These are phyloP conservation scores for Amia ocellicauda DNA, from an alignment of 2,113 vertebrate species.

Conservation along the genomic window DNA sequence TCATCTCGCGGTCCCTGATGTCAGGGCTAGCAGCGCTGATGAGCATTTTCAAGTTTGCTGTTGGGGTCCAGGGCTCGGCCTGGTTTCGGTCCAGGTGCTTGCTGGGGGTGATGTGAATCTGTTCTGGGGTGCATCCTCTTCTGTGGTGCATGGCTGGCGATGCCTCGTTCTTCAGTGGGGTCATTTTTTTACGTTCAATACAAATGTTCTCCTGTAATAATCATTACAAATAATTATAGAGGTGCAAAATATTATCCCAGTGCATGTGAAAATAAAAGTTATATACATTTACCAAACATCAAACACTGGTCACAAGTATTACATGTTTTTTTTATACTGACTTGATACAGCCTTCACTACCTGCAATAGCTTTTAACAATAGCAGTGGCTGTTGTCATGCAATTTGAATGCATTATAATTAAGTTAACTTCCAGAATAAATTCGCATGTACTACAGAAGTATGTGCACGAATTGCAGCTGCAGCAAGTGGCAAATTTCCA, in stretches of 20 bases:
- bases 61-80: slow-evolving; percentile 70
- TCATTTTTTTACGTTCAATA: slow-evolving; percentile 68
- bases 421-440: no score
- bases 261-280: no score
- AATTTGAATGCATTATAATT: no score
- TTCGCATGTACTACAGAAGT: no score
- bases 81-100: slow-evolving; percentile 63
- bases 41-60: slow-evolving; percentile 75
- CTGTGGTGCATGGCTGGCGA: slow-evolving; percentile 61
- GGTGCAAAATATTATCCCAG: slow-evolving; percentile 1
- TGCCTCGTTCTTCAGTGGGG: slow-evolving; percentile 71
- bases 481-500: no score
- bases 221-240: slow-evolving; percentile 29
- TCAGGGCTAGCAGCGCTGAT: slow-evolving; percentile 76
- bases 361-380: no score
- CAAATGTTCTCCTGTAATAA: slow-evolving; percentile 83
- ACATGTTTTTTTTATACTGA: no score
- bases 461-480: no score
- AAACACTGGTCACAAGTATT: no score
- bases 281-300: no score
- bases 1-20: slow-evolving; percentile 78
- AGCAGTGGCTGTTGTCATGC: no score
- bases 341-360: no score
- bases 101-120: slow-evolving; percentile 76
- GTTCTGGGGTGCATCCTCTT: slow-evolving; percentile 66